Conservation (phyloP, 2,113 vertebrate species). For the Ia io region DNA sequence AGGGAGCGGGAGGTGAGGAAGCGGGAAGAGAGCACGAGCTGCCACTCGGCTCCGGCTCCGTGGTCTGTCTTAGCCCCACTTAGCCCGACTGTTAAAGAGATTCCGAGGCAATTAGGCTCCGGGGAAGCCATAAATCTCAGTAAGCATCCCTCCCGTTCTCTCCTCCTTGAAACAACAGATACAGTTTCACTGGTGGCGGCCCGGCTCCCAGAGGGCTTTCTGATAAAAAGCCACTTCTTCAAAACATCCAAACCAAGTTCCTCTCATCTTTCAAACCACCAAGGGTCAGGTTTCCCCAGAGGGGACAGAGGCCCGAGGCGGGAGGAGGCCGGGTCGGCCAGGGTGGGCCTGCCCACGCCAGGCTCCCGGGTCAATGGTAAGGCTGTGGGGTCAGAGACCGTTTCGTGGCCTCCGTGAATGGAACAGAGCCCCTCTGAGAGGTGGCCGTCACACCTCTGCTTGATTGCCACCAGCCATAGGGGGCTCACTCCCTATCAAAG, state of each 20-base stretch:
- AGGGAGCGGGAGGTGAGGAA: too few relatives aligned
- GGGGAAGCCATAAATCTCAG: slow-evolving; percentile 85
- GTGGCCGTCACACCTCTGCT: not conserved
- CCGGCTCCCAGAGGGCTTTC: slow-evolving; percentile 81
- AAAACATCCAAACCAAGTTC: slow-evolving; percentile 75
- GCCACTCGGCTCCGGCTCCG: slow-evolving; percentile 52
- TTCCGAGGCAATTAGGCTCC: slow-evolving; percentile 81
- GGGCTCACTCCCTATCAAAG: not conserved
- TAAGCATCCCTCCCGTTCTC: slow-evolving; percentile 79
- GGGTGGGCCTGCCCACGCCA: not conserved
- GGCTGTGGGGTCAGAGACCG: not conserved
- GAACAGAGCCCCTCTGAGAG: not conserved
- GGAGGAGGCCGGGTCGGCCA: not conserved
- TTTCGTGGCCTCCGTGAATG: not conserved
- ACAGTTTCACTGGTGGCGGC: slow-evolving; percentile 81
- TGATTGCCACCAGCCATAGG: accelerated
- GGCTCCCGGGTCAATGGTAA: accelerated
- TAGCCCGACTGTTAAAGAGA: slow-evolving; percentile 79
- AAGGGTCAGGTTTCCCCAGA: slow-evolving; percentile 73
- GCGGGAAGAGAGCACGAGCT: accelerated
- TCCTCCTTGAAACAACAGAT: slow-evolving; percentile 84
- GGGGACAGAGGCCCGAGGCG: not conserved
- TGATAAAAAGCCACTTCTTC: slow-evolving; percentile 85
- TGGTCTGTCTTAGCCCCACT: slow-evolving; percentile 77
- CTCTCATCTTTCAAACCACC: slow-evolving; percentile 69